Conservation (phyloP, 2,888 invertebrate genomes). For the Campoletis raptor region DNA sequence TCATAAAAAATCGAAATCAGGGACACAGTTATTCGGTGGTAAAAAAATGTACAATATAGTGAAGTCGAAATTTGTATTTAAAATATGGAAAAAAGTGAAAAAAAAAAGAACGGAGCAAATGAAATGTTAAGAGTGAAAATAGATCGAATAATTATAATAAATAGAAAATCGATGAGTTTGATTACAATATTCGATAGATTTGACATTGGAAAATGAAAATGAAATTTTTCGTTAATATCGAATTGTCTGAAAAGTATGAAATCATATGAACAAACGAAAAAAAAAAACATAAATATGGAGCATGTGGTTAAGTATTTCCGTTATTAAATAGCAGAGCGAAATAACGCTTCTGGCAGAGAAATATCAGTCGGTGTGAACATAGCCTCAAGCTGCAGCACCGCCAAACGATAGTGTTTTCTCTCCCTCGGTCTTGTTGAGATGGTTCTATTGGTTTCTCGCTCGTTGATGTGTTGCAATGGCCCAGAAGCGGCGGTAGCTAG, state of each 20-base stretch:
- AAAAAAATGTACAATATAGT: too few relatives aligned
- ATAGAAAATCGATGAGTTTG: neutral
- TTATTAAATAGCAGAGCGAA: slow-evolving; percentile 23
- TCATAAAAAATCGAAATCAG: neutral
- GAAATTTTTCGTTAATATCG: neutral
- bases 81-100: too few relatives aligned
- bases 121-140: neutral
- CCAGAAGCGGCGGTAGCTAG: slow-evolving; percentile 85
- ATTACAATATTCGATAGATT: neutral
- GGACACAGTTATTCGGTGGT: too few relatives aligned
- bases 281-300: neutral
- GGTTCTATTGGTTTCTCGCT: slow-evolving; percentile 43
- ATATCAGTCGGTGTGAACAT: slow-evolving; percentile 7
- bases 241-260: neutral
- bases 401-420: slow-evolving; percentile 36
- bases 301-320: slow-evolving; percentile 6
- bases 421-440: slow-evolving; percentile 8
- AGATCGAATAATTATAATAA: neutral
- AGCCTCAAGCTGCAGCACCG: slow-evolving; percentile 43
- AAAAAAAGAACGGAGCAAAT: neutral
- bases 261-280: neutral
- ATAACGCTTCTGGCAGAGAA: slow-evolving; percentile 29
- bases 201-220: neutral
- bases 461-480: slow-evolving; percentile 82
- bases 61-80: neutral